Percentiles rank a stretch among this genome's conserved stretches.
Conservation (phyloP, 2,797 vertebrate genomes). For the Huso huso region DNA sequence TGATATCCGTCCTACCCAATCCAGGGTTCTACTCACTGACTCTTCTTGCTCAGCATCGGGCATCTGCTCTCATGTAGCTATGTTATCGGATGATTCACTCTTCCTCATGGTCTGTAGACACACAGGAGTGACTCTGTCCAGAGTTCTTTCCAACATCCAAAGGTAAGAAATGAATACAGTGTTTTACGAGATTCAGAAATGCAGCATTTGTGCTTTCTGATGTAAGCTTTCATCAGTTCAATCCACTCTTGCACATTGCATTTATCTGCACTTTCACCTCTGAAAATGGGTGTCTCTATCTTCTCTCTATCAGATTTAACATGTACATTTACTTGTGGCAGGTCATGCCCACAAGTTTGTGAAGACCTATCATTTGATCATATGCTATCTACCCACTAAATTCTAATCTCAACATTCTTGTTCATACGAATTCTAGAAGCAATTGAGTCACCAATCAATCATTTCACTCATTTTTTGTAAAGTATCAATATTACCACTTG, state of each 20-base stretch:
- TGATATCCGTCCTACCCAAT: not conserved
- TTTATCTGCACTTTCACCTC: slow-evolving; percentile 28
- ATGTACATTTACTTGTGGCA: not conserved
- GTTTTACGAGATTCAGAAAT: not conserved
- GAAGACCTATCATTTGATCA: not conserved
- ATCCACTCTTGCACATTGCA: slow-evolving; percentile 26
- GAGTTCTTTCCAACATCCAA: not conserved
- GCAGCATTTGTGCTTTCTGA: slow-evolving; percentile 18
- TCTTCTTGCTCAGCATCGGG: not conserved
- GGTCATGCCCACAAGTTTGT: not conserved
- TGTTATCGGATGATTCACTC: not conserved
- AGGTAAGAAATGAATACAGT: not conserved
- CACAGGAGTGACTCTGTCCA: not conserved
- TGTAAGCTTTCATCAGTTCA: slow-evolving; percentile 37
- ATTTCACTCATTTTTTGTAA: slow-evolving; percentile 5
- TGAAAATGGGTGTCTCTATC: slow-evolving; percentile 36
- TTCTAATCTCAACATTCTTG: not conserved
- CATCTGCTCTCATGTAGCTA: not conserved
- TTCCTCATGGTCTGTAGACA: not conserved
- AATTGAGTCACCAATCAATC: slow-evolving; percentile 8
- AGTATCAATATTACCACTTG: not conserved
- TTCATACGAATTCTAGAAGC: not conserved
- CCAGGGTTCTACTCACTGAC: slow-evolving; percentile 5
- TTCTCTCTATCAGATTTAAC: slow-evolving; percentile 22
- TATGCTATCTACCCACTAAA: not conserved